These are phyloP conservation scores for Bombyx huttoni DNA, from an alignment of 2,888 invertebrate species.

Conservation along the genomic window DNA sequence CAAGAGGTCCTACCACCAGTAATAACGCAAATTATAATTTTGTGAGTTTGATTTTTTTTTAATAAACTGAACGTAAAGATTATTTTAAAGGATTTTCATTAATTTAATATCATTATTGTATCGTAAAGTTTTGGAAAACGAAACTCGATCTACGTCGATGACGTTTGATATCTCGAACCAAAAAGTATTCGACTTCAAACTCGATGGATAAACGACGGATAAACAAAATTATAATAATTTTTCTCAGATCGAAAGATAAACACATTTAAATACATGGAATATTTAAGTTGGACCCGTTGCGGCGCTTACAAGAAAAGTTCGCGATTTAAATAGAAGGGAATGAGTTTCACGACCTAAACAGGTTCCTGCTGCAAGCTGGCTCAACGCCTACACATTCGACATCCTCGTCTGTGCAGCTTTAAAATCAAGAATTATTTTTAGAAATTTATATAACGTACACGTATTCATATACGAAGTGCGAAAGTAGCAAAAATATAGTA, in stretches of 20 bases:
- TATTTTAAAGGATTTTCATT: too few species aligned
- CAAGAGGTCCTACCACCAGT: too few species aligned
- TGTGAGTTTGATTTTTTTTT: too few species aligned
- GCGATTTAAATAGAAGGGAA: slow-evolving; percentile 56
- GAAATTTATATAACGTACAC: not conserved
- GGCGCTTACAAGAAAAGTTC: slow-evolving; percentile 42
- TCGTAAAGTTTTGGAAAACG: too few species aligned
- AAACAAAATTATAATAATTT: too few species aligned
- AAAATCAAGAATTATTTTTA: not conserved
- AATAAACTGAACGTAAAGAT: too few species aligned
- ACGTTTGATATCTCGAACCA: too few species aligned
- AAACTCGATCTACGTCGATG: too few species aligned
- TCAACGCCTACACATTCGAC: slow-evolving; percentile 44
- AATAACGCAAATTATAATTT: too few species aligned
- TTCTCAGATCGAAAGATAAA: not conserved
- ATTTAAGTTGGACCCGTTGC: slow-evolving; percentile 4
- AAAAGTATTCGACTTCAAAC: too few species aligned
- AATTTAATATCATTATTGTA: too few species aligned
- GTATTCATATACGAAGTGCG: not conserved
- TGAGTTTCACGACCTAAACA: slow-evolving; percentile 64
- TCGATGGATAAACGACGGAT: too few species aligned
- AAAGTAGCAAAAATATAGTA: not conserved
- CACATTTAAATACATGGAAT: not conserved
- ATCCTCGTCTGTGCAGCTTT: slow-evolving; percentile 18
- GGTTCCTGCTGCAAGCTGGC: slow-evolving; percentile 49